A percentile compares a stretch with the other conserved stretches of the same genome.
phyloP scores from a whole-genome alignment of 2,797 vertebrate species.

The Morelia viridis region DNA sequence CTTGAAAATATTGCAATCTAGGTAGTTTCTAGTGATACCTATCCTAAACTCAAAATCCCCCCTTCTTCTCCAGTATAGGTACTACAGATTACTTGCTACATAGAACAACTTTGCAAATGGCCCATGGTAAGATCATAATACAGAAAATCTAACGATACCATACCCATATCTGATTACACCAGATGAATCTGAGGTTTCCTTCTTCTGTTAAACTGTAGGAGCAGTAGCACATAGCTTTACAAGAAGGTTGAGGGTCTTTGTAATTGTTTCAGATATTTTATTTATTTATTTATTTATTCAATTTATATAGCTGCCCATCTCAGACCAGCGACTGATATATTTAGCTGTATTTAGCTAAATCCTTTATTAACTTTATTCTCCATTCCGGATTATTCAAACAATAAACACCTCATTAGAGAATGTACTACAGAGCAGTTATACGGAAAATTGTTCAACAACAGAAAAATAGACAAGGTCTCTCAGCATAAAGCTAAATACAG shows the following conservation, averaged over 20 bases:
- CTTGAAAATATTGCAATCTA: neutral
- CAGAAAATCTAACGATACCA: neutral
- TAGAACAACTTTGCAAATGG: neutral
- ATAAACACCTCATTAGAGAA: too few species aligned
- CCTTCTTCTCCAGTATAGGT: neutral
- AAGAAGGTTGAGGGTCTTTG: neutral
- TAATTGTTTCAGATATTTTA: too few species aligned
- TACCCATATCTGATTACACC: neutral
- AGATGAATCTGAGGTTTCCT: neutral
- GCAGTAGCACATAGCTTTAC: neutral
- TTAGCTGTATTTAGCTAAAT: too few species aligned
- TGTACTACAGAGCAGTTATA: too few species aligned
- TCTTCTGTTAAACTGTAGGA: neutral
- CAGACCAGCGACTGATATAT: too few species aligned
- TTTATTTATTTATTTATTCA: too few species aligned
- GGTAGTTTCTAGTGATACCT: neutral
- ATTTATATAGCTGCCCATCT: too few species aligned
- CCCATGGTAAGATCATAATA: neutral
- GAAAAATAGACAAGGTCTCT: too few species aligned
- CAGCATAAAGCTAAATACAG: too few species aligned
- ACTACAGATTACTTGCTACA: neutral
- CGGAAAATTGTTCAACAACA: too few species aligned
- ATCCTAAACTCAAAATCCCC: neutral
- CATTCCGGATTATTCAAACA: too few species aligned
- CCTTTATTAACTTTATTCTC: too few species aligned